These are phyloP conservation scores for Chaetorhynchus papuensis DNA, from an alignment of 2,113 vertebrate genomes.

Conservation along the genomic window DNA sequence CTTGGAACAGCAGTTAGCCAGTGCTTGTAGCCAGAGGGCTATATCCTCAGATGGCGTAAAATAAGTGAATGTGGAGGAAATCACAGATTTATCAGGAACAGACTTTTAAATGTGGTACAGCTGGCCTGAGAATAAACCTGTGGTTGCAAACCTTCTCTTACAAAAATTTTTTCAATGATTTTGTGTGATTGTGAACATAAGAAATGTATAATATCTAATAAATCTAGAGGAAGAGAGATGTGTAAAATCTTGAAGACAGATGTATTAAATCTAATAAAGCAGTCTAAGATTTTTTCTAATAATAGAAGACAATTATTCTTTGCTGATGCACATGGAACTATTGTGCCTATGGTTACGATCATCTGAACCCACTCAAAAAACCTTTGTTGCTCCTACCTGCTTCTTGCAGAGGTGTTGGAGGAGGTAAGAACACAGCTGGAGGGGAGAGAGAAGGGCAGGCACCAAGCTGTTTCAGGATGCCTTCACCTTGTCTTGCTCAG, in stretches of 20 bases:
- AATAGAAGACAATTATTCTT: not conserved
- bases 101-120: not conserved
- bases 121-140: not conserved
- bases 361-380: not conserved
- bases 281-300: not conserved
- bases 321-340: not conserved
- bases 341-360: not conserved
- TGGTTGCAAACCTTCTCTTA: not conserved
- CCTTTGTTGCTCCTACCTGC: not conserved
- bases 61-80: not conserved
- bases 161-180: not conserved
- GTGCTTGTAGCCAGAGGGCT: not conserved
- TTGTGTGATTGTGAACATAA: not conserved
- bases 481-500: not conserved
- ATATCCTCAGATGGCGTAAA: not conserved
- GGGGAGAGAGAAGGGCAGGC: not conserved
- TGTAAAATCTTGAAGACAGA: not conserved
- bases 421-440: not conserved
- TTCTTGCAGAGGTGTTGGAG: not conserved
- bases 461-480: not conserved
- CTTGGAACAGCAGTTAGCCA: not conserved
- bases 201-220: not conserved
- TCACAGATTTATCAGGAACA: not conserved
- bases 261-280: not conserved
- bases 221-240: not conserved